Evolutionary conservation across 2,797 vertebrate genomes (phyloP).

Genomic region (Pipistrellus pipistrellus): DNA sequence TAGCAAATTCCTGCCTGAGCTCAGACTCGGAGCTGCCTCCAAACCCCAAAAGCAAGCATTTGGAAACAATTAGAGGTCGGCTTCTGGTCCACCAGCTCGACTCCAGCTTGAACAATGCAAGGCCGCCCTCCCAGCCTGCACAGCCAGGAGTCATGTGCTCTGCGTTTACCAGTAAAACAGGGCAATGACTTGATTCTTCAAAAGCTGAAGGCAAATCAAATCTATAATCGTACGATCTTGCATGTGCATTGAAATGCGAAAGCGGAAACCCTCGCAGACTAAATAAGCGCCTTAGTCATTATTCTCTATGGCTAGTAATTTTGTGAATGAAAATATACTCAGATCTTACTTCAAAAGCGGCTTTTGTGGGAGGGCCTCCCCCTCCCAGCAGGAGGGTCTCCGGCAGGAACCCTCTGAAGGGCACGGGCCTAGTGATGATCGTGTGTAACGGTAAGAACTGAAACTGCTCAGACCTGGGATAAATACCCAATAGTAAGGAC

Average conservation of each 20-base stretch:
- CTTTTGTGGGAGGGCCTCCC: not conserved
- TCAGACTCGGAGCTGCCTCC: constrained; percentile 80
- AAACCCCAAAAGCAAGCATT: constrained; percentile 87
- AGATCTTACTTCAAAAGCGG: constrained; percentile 59
- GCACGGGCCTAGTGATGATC: not conserved
- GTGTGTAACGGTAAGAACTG: constrained; percentile 28
- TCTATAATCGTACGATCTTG: constrained; percentile 56
- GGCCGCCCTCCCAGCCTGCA: constrained; percentile 59
- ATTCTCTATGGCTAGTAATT: constrained; percentile 52
- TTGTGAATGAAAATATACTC: constrained; percentile 59
- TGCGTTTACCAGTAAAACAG: constrained; percentile 58
- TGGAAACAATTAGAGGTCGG: constrained; percentile 88
- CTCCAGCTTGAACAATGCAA: constrained; percentile 81
- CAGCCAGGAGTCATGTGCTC: constrained; percentile 55
- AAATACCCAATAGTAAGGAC: constrained; percentile 50
- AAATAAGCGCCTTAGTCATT: constrained; percentile 52
- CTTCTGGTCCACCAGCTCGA: constrained; percentile 80
- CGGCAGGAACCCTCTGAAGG: constrained; percentile 1
- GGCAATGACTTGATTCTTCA: constrained; percentile 54
- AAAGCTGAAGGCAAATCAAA: constrained; percentile 63
- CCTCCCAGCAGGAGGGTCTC: too few relatives aligned
- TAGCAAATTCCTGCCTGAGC: constrained; percentile 86
- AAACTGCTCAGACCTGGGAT: constrained; percentile 55
- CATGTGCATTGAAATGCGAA: constrained; percentile 60
- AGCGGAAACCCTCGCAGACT: constrained; percentile 49